Percentiles rank a stretch among this genome's conserved stretches.
Conservation (phyloP, 2,888 invertebrate genomes). For the Melinopterus prodromus region DNA sequence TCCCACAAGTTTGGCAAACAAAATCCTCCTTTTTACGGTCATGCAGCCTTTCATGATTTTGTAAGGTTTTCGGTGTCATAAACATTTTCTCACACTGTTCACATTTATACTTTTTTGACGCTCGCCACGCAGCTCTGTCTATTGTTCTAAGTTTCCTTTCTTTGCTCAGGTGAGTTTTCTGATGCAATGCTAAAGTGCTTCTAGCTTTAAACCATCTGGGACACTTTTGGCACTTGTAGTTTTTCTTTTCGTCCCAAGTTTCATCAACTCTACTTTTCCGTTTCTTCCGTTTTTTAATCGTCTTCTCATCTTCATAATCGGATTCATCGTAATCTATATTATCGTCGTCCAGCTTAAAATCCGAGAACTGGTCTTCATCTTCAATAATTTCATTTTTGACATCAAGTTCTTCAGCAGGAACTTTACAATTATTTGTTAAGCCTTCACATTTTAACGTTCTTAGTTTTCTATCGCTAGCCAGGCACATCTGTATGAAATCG, state of each 20-base stretch:
- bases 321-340: constrained; percentile 13
- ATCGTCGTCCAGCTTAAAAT: not conserved
- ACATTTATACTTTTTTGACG: constrained; percentile 39
- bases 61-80: constrained; percentile 38
- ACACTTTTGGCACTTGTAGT: constrained; percentile 37
- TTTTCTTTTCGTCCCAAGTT: not conserved
- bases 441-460: constrained; percentile 11
- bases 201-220: constrained; percentile 35
- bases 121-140: constrained; percentile 7
- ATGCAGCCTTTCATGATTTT: constrained; percentile 42
- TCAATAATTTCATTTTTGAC: constrained; percentile 22
- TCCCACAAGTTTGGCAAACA: constrained; percentile 47
- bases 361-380: not conserved
- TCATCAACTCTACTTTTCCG: not conserved
- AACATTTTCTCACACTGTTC: constrained; percentile 44
- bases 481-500: constrained; percentile 41
- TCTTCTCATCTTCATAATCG: constrained; percentile 12
- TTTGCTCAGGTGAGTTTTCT: constrained; percentile 20
- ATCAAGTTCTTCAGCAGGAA: constrained; percentile 7
- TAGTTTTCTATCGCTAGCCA: constrained; percentile 35
- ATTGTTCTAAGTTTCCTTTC: not conserved
- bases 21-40: constrained; percentile 39
- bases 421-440: not conserved
- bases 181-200: constrained; percentile 34
- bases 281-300: not conserved